These are phyloP conservation scores for Drosophila peninsularis DNA, from an alignment of 2,888 invertebrate genomes.

Conservation along the genomic window DNA sequence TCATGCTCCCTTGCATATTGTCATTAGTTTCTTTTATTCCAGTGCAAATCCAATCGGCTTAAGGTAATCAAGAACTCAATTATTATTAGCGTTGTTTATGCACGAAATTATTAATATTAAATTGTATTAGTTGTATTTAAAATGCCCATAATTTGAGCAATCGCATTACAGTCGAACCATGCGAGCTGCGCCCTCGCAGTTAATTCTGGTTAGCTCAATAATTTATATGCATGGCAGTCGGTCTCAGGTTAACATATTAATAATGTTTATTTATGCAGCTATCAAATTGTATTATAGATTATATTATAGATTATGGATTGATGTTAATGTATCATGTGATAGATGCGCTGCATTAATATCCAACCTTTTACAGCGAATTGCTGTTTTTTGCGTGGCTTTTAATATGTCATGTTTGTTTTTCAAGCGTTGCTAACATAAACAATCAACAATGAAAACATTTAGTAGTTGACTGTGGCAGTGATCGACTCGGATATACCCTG, in stretches of 20 bases:
- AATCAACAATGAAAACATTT: slow-evolving; percentile 14
- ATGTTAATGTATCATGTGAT: slow-evolving; percentile 18
- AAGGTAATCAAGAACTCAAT: slow-evolving; percentile 5
- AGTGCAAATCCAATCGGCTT: not conserved
- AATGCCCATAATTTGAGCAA: slow-evolving; percentile 31
- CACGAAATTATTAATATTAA: slow-evolving; percentile 11
- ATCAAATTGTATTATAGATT: slow-evolving; percentile 23
- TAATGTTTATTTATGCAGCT: slow-evolving; percentile 26
- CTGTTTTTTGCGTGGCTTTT: not conserved
- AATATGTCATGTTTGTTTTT: slow-evolving; percentile 25
- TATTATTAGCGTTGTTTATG: slow-evolving; percentile 11
- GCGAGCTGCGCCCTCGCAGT: slow-evolving; percentile 13
- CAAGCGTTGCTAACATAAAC: slow-evolving; percentile 21
- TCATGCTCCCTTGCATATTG: not conserved
- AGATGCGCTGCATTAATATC: slow-evolving; percentile 14
- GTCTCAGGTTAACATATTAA: slow-evolving; percentile 34
- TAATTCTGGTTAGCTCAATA: slow-evolving; percentile 6
- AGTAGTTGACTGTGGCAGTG: not conserved
- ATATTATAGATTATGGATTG: slow-evolving; percentile 28
- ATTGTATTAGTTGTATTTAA: not conserved
- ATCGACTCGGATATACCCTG: not conserved
- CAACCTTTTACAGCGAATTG: not conserved
- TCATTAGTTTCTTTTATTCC: not conserved
- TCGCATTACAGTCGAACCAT: slow-evolving; percentile 23
- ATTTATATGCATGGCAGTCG: slow-evolving; percentile 38